Evolutionary conservation across 2,888 invertebrate genomes (phyloP).

Genomic region (Stenchaetothrips biformis): DNA sequence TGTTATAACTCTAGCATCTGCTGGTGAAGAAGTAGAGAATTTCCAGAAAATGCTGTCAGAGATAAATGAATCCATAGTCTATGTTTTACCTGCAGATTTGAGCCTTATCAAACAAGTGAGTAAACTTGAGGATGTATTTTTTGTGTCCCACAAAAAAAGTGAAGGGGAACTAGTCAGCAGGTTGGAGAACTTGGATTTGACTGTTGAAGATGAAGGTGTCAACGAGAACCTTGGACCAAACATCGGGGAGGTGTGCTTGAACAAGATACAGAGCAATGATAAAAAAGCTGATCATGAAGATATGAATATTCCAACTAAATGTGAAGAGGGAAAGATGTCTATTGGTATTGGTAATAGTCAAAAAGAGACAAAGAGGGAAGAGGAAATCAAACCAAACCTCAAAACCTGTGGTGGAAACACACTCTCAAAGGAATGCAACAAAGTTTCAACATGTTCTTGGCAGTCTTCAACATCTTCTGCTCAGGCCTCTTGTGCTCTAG

Average conservation of each 20-base stretch:
- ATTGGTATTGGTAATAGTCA: background rate
- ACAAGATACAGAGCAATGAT: too few relatives aligned
- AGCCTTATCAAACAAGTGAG: background rate
- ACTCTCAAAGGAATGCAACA: too few relatives aligned
- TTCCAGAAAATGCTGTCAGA: constrained; percentile 54
- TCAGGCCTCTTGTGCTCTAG: too few relatives aligned
- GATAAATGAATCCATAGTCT: background rate
- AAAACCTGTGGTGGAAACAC: background rate
- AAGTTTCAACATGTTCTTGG: too few relatives aligned
- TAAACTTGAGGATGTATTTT: background rate
- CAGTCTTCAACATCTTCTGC: too few relatives aligned
- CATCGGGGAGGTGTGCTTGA: too few relatives aligned
- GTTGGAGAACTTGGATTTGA: too few relatives aligned
- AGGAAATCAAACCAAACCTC: background rate
- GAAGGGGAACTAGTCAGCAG: too few relatives aligned
- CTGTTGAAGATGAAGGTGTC: too few relatives aligned
- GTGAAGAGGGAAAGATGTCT: background rate
- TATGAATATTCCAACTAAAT: background rate
- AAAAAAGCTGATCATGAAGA: background rate
- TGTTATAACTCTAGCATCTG: constrained; percentile 62
- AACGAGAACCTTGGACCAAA: too few relatives aligned
- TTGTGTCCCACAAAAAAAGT: background rate
- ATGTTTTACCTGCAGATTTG: background rate
- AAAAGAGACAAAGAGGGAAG: background rate
- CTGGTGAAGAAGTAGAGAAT: constrained; percentile 57